Conservation (phyloP, 2,797 vertebrate genomes). For the Liasis olivaceus region DNA sequence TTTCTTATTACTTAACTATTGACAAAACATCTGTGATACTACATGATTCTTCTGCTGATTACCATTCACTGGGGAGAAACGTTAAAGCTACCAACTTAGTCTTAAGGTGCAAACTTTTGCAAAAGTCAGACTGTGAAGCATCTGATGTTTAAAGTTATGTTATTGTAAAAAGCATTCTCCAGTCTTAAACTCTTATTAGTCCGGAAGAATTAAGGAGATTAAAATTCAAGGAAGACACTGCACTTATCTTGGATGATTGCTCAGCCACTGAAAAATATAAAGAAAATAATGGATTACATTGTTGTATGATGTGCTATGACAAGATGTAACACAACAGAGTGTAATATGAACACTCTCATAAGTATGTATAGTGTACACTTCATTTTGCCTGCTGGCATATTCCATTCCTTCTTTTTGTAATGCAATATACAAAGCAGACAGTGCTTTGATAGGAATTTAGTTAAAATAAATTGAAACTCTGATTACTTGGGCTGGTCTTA, state of each 20-base stretch:
- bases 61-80: not conserved
- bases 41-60: conserved; percentile 8
- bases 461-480: conserved; percentile 21
- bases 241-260: conserved; percentile 25
- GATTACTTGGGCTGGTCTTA: not conserved
- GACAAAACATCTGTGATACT: not conserved
- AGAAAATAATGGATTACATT: conserved; percentile 34
- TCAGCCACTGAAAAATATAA: conserved; percentile 21
- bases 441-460: not conserved
- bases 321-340: conserved; percentile 17
- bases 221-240: conserved; percentile 30
- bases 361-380: not conserved
- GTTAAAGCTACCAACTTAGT: not conserved
- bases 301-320: conserved; percentile 8
- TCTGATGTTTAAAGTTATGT: not conserved
- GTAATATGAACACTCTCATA: conserved; percentile 1
- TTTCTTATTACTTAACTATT: not conserved
- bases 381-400: not conserved
- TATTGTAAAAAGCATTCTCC: not conserved
- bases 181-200: not conserved
- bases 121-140: not conserved
- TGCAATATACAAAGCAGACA: not conserved
- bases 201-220: conserved; percentile 13
- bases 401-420: conserved; percentile 2
- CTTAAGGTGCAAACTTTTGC: not conserved